Evolutionary conservation across 2,797 vertebrate genomes (phyloP).

Genomic region (Channa striata): DNA sequence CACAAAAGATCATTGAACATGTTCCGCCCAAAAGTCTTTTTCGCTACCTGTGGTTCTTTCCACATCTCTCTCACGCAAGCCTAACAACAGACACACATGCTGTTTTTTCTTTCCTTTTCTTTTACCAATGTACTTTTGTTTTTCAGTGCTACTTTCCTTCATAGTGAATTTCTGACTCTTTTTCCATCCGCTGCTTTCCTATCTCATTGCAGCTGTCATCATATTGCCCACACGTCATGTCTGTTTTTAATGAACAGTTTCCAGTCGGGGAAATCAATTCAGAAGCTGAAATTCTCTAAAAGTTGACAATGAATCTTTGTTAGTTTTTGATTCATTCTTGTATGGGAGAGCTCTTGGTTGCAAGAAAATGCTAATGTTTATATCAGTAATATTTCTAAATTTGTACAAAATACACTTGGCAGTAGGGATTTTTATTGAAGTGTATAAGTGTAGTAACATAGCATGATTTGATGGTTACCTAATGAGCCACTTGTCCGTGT

Average conservation of each 20-base stretch:
- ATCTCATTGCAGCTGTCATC: neutral
- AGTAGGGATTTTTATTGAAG: neutral
- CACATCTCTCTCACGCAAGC: neutral
- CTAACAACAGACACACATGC: conserved; percentile 10
- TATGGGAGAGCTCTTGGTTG: neutral
- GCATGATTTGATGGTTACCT: neutral
- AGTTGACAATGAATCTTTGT: neutral
- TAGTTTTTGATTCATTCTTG: neutral
- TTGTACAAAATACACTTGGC: too few relatives aligned
- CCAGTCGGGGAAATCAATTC: too few relatives aligned
- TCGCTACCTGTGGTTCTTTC: too few relatives aligned
- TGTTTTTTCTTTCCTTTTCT: too few relatives aligned
- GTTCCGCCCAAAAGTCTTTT: neutral
- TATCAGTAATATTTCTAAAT: too few relatives aligned
- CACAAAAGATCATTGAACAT: neutral
- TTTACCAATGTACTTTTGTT: too few relatives aligned
- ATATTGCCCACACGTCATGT: neutral
- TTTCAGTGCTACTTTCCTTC: neutral
- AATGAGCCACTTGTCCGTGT: neutral
- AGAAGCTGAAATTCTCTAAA: too few relatives aligned
- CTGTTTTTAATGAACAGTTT: too few relatives aligned
- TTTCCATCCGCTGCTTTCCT: neutral
- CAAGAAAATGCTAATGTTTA: too few relatives aligned
- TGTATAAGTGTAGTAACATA: neutral
- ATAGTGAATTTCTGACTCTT: conserved; percentile 1